phyloP scores from a whole-genome alignment of 2,113 vertebrate species.

The Hippocampus guttulatus region DNA sequence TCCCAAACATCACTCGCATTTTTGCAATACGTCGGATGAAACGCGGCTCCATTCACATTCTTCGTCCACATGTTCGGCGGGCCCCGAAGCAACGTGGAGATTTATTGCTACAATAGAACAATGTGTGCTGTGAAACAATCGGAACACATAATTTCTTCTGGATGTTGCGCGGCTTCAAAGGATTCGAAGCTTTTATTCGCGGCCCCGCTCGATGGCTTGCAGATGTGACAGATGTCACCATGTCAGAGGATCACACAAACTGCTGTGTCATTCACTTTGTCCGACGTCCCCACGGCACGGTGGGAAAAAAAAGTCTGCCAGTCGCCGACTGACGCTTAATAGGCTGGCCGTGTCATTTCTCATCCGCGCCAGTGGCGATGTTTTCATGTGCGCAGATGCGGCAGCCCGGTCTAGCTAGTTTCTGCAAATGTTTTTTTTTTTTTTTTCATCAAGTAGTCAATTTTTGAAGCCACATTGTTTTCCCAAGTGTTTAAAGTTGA shows the following conservation, averaged over 20 bases:
- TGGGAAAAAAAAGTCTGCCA: not conserved
- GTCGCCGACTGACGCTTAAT: not conserved
- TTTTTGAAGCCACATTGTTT: not conserved
- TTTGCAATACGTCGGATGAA: not conserved
- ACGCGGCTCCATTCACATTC: not conserved
- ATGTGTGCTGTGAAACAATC: constrained; percentile 14
- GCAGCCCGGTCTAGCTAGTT: not conserved
- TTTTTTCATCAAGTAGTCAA: not conserved
- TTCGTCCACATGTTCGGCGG: not conserved
- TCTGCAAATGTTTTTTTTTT: not conserved
- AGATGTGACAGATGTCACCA: constrained; percentile 19
- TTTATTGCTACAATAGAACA: constrained; percentile 23
- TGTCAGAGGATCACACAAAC: constrained; percentile 18
- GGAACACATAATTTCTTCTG: constrained; percentile 14
- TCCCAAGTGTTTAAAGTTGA: constrained; percentile 1
- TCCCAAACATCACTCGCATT: constrained; percentile 1
- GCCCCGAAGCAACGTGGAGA: not conserved
- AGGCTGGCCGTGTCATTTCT: not conserved
- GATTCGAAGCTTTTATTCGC: constrained; percentile 7
- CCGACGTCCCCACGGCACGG: not conserved
- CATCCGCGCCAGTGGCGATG: not conserved
- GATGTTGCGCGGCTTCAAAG: constrained; percentile 6
- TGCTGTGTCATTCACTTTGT: constrained; percentile 17
- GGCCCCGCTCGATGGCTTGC: constrained; percentile 4
- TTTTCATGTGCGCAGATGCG: not conserved